Evolutionary conservation across 92 coral and sea anemone genomes (phyloP), one percentile per base, ranked within the genome.

Genomic region (Chrysogorgia sp.): DNA sequence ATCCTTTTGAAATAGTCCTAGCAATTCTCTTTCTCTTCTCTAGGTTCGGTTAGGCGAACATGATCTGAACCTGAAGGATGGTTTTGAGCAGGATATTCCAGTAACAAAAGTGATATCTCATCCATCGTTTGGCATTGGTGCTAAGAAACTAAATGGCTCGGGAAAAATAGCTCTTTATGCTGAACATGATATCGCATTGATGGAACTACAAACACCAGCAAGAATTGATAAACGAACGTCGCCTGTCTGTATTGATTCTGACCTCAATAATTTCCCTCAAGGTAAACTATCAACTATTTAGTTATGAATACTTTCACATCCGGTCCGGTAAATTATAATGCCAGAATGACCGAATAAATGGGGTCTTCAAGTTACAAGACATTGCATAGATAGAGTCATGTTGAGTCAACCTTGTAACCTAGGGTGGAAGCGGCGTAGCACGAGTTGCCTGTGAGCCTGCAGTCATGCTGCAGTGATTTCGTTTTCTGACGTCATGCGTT

Each of bases 11-110:
- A n/a, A n/a, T n/a, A n/a, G 43, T 37, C 43, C 10, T 2, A 2
- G 1, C 2, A 28, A 56, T 12, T 20, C 30, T 28, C 37, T 22
- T 56, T 8, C 37, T 26, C 37, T 59, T 68, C 70, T 56, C 24
- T 45, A 92, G 98, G 86, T 91, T 10, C 87, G 93, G 43, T 71
- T 93, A 30, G 98, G 98, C 26, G 93, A 89, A 67, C 98, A 93
- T 41, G 86, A 93, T 49, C 43, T 89, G 67, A 85, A 83, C 41
- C 68, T 67, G 29, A 35, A 67, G 0, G 89, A 91, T 21, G 88
- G 86, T 2, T 56, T 22, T 14, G 94, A 88, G 37, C 96, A 91
- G 75, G 98, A 93, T 43, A 72, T 91, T 34, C 43, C 82, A 22
- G 85, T 90, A 8, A 79, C 87, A 34, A 81, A 75, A 67, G 86